These are phyloP conservation scores for Ephialtes manifestator DNA, from an alignment of 2,888 invertebrate species.

Conservation along the genomic window DNA sequence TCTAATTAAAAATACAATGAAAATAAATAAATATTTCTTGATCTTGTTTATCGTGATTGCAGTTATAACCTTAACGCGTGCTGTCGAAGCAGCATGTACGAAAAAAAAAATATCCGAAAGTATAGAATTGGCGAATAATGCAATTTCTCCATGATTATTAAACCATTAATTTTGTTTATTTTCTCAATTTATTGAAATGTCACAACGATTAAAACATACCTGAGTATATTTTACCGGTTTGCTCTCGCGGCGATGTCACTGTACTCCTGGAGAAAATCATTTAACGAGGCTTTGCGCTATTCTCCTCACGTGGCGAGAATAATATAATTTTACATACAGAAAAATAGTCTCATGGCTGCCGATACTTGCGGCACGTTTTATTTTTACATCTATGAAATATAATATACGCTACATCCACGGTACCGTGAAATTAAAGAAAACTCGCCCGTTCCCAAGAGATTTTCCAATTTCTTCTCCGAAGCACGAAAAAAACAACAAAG, in stretches of 20 bases:
- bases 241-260: not conserved
- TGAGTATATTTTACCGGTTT: slow-evolving; percentile 18
- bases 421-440: too few relatives aligned
- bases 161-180: not conserved
- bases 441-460: too few relatives aligned
- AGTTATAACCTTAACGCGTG: not conserved
- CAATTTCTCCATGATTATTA: not conserved
- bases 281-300: not conserved
- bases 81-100: not conserved
- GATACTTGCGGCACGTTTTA: not conserved
- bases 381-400: not conserved
- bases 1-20: too few relatives aligned
- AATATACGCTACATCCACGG: not conserved
- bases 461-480: too few relatives aligned
- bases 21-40: too few relatives aligned
- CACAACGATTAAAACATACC: not conserved
- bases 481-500: too few relatives aligned
- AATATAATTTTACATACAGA: not conserved
- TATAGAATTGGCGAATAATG: not conserved
- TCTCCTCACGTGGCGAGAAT: not conserved
- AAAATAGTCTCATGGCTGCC: not conserved
- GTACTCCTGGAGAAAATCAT: not conserved
- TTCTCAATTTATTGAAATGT: not conserved
- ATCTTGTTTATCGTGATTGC: not conserved
- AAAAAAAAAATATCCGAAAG: not conserved